Percentiles rank a stretch among this genome's conserved stretches.
phyloP scores from a whole-genome alignment of 2,113 vertebrate genomes.

The Ictalurus furcatus region DNA sequence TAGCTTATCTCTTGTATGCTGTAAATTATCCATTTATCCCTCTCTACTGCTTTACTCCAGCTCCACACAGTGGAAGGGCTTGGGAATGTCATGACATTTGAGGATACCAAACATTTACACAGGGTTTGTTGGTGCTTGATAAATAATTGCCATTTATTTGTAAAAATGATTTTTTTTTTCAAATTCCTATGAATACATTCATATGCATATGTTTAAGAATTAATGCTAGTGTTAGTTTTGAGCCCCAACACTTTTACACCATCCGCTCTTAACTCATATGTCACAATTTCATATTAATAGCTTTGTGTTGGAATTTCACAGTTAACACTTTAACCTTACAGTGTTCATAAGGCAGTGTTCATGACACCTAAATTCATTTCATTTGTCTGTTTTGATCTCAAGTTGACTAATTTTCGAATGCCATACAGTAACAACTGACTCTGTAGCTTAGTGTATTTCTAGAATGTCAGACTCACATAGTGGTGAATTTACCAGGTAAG shows the following conservation, averaged over 20 bases:
- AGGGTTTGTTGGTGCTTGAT: background rate
- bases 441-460: background rate
- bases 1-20: background rate
- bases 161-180: no score
- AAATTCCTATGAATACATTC: background rate
- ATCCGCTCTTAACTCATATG: background rate
- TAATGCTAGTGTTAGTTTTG: background rate
- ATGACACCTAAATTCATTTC: background rate
- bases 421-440: background rate
- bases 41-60: conserved; percentile 10
- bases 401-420: background rate
- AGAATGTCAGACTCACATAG: background rate
- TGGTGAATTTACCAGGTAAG: background rate
- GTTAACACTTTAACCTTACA: background rate
- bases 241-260: background rate
- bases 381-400: background rate
- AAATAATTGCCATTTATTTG: background rate
- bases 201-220: background rate
- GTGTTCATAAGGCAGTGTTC: background rate
- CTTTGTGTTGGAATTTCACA: background rate
- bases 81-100: conserved; percentile 23
- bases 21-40: background rate
- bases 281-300: background rate
- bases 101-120: background rate
- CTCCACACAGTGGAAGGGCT: conserved; percentile 27